These are phyloP conservation scores for Leptopilina syphax DNA, from an alignment of 2,888 invertebrate species.

Conservation along the genomic window DNA sequence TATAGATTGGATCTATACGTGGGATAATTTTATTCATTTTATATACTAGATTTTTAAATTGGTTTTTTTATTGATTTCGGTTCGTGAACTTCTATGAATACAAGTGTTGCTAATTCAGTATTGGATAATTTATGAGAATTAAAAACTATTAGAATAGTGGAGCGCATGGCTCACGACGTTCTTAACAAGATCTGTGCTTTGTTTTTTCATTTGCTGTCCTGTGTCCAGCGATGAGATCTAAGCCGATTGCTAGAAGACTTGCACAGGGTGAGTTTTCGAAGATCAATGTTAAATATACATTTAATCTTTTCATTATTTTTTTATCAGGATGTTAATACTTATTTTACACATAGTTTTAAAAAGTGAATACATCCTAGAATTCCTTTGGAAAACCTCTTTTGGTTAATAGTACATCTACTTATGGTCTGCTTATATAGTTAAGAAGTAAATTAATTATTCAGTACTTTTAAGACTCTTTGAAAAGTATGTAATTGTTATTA, in stretches of 20 bases:
- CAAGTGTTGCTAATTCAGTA: neutral
- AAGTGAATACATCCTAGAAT: neutral
- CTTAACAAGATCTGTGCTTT: slow-evolving; percentile 67
- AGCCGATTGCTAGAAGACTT: slow-evolving; percentile 84
- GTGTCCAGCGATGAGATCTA: slow-evolving; percentile 82
- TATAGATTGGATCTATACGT: neutral
- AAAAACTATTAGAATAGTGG: slow-evolving; percentile 1
- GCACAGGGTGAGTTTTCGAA: slow-evolving; percentile 80
- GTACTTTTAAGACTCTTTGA: neutral
- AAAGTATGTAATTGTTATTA: neutral
- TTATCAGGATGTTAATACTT: neutral
- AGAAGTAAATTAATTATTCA: slow-evolving; percentile 21
- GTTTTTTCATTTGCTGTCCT: slow-evolving; percentile 64
- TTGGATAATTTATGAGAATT: neutral
- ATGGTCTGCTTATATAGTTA: neutral
- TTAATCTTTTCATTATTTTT: neutral
- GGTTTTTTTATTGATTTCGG: neutral
- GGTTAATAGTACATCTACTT: neutral
- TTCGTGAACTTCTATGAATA: neutral
- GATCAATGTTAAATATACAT: neutral
- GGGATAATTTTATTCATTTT: neutral
- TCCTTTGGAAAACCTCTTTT: neutral
- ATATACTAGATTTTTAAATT: too few species aligned
- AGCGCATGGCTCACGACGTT: slow-evolving; percentile 72
- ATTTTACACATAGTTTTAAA: neutral